Percentiles rank a stretch among this genome's conserved stretches.
These are phyloP conservation scores for Papilio elwesi DNA, from an alignment of 2,888 invertebrate genomes.

Conservation along the genomic window DNA sequence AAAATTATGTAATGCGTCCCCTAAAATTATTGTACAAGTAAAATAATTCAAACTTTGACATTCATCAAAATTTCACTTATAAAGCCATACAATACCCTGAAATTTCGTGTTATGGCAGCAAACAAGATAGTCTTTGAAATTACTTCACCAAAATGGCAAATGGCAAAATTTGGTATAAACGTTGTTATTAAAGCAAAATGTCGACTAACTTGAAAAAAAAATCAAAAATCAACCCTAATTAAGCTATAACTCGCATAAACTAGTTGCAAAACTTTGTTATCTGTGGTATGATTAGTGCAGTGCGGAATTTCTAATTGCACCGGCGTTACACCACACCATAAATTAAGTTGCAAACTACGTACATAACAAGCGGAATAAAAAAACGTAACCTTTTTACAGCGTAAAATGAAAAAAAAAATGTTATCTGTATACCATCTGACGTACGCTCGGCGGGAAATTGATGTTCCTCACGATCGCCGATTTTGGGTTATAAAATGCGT, in stretches of 20 bases:
- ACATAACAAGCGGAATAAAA: slow-evolving; percentile 2
- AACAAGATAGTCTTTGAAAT: too few species aligned
- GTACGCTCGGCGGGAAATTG: slow-evolving; percentile 12
- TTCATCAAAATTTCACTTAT: too few species aligned
- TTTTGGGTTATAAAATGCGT: background rate
- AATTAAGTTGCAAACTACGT: slow-evolving; percentile 10
- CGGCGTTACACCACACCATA: slow-evolving; percentile 13
- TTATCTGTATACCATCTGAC: slow-evolving; percentile 11
- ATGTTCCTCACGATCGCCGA: background rate
- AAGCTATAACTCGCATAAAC: slow-evolving; percentile 25
- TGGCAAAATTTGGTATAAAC: background rate
- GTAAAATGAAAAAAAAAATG: slow-evolving; percentile 17
- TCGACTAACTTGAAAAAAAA: background rate
- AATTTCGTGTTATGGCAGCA: too few species aligned
- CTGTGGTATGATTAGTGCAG: slow-evolving; percentile 30
- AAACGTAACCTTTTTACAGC: background rate
- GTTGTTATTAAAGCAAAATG: background rate
- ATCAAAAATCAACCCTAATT: slow-evolving; percentile 5
- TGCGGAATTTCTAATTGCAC: slow-evolving; percentile 33
- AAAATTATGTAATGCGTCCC: too few species aligned
- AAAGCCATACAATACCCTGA: too few species aligned
- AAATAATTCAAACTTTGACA: too few species aligned
- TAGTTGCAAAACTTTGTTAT: slow-evolving; percentile 37
- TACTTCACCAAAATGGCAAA: too few species aligned
- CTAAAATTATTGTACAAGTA: too few species aligned